Evolutionary conservation across 2,797 vertebrate species (phyloP).

Genomic region (Etheostoma perlongum): DNA sequence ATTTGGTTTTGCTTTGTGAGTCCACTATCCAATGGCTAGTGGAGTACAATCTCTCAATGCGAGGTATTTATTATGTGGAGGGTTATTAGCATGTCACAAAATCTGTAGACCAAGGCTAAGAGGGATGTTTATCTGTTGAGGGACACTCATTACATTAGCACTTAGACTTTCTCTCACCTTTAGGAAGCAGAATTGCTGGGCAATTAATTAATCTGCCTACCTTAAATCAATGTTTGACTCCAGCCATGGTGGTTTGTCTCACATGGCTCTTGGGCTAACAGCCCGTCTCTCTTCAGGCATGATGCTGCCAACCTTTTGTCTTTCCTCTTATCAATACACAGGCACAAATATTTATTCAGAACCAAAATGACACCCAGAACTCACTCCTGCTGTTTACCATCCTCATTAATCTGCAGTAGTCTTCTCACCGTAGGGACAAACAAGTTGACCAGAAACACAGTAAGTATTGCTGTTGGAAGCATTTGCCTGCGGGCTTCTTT

Average conservation of each 20-base stretch:
- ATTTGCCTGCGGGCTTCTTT: conserved; percentile 26
- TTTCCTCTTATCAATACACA: conserved; percentile 35
- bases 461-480: conserved; percentile 37
- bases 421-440: conserved; percentile 1
- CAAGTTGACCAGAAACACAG: background rate
- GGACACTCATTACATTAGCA: conserved; percentile 15
- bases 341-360: conserved; percentile 51
- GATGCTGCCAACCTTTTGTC: conserved; percentile 14
- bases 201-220: conserved; percentile 28
- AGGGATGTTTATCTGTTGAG: background rate
- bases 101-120: background rate
- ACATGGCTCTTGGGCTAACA: conserved; percentile 6
- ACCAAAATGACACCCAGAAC: conserved; percentile 31
- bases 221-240: conserved; percentile 40
- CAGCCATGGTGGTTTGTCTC: conserved; percentile 3
- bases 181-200: background rate
- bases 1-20: conserved; percentile 19
- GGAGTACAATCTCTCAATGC: background rate
- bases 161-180: background rate
- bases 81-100: conserved; percentile 1
- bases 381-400: conserved; percentile 40
- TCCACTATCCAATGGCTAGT: background rate
- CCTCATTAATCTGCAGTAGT: conserved; percentile 32
- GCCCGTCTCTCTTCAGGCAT: conserved; percentile 20
- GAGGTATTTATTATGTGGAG: background rate